Evolutionary conservation across 2,113 vertebrate genomes (phyloP), one percentile per base, ranked within the genome.

Genomic region (Epinephelus lanceolatus): DNA sequence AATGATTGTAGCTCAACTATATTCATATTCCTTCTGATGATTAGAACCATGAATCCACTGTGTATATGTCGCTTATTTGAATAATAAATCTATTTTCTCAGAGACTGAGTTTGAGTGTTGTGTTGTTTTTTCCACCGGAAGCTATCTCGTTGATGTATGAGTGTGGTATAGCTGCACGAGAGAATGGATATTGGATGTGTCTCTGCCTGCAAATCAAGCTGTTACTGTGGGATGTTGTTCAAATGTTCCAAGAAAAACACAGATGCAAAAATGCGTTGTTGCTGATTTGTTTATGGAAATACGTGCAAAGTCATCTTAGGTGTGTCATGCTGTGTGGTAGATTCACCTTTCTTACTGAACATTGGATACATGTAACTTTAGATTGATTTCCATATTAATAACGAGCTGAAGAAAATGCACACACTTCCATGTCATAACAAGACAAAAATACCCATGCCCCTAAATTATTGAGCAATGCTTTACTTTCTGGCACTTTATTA

Each of bases 31-130:
- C 57, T 18, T 69, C 45, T 87, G 63, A 78, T 87, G 57, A 91
- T 88, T 89, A 83, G 68, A 90, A 89, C 65, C 65, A 81, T 70
- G 45, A 83, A 42, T 61, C 63, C 40, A 65, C n/a, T 68, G 81
- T 88, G 86, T 88, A 80, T 76, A 47, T 75, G 74, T 78, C 49
- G 49, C 52, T 76, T 71, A 73, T 93, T 91, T 93, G 74, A 86
- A 91, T 84, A 91, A 89, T 92, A 93, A 93, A 94, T 89, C 55
- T 91, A 94, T 94, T 94, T 94, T 94, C 91, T 93, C 91, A 93
- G 67, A 91, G 45, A 76, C 37, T 47, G 52, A 68, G 70, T 13
- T 52, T 55, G 30, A 33, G 40, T 17, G 6, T 77, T 75, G 25
- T 53, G 42, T 4, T 40, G 86, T 77, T 67, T 62, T 53, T 1